phyloP scores from a whole-genome alignment of 2,797 vertebrate genomes.

The Heliangelus exortis region DNA sequence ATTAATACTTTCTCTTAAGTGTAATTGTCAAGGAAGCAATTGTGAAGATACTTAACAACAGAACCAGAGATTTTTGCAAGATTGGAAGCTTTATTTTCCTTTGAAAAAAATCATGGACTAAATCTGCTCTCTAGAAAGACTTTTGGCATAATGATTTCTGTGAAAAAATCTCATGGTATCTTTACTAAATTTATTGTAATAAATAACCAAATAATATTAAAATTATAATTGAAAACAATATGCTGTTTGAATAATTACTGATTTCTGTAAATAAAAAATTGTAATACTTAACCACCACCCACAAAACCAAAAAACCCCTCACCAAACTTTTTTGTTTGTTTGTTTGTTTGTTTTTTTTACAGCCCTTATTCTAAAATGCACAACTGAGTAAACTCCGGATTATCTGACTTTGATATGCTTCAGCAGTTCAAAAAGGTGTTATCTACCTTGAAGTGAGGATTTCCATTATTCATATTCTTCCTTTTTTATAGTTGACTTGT shows the following conservation, averaged over 20 bases:
- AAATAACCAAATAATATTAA: background rate
- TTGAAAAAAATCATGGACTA: background rate
- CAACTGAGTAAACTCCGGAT: background rate
- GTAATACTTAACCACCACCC: background rate
- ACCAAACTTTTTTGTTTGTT: too few species aligned
- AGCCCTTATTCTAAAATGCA: background rate
- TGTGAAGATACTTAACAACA: background rate
- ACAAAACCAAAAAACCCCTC: rapidly evolving
- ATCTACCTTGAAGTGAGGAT: background rate
- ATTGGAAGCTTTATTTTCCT: background rate
- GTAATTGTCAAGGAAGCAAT: background rate
- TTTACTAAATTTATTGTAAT: background rate
- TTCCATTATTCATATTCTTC: background rate
- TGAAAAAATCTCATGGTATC: background rate
- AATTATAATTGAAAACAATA: background rate
- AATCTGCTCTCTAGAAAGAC: background rate
- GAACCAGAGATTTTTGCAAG: background rate
- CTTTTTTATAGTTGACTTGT: background rate
- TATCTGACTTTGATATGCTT: background rate
- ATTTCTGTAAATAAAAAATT: background rate
- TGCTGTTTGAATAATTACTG: background rate
- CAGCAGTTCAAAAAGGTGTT: background rate
- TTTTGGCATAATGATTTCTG: background rate
- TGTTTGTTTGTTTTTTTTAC: too few species aligned
- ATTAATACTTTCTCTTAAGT: background rate